Percentiles rank a stretch among this genome's conserved stretches.
phyloP scores from a whole-genome alignment of 2,113 vertebrate genomes.

The Eulacestoma nigropectus region DNA sequence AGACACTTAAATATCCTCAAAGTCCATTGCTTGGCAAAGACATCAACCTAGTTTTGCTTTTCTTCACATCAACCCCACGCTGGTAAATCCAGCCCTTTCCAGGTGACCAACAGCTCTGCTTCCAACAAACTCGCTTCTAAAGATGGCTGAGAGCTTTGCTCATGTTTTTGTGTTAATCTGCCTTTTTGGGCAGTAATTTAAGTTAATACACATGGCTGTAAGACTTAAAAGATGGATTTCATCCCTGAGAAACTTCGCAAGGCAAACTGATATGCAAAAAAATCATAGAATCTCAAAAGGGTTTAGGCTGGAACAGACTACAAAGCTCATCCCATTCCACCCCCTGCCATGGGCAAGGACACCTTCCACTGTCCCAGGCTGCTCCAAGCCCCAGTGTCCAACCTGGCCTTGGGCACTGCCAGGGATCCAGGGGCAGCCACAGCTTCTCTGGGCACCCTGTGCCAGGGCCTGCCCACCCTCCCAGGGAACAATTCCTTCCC shows the following conservation, averaged over 20 bases:
- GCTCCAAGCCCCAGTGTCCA: neutral
- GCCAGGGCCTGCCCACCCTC: neutral
- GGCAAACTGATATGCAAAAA: neutral
- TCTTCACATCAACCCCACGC: no score
- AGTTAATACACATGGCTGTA: accelerated
- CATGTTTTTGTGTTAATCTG: neutral
- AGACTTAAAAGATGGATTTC: neutral
- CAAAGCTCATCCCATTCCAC: accelerated
- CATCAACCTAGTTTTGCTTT: accelerated
- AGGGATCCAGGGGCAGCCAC: neutral
- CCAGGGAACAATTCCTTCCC: neutral
- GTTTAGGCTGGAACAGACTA: neutral
- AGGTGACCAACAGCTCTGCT: neutral
- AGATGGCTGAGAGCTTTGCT: neutral
- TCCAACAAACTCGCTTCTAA: accelerated
- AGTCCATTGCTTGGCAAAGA: neutral
- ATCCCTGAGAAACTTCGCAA: neutral
- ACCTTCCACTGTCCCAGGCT: neutral
- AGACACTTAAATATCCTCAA: neutral
- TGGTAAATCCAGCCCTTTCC: neutral
- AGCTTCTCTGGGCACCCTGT: neutral
- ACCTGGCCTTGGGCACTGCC: neutral
- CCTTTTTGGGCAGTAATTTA: neutral
- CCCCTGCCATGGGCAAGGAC: neutral
- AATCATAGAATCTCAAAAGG: neutral